A percentile compares a stretch with the other conserved stretches of the same genome.
phyloP scores from a whole-genome alignment of 2,797 vertebrate species.

The Tauraco hartlaubi region DNA sequence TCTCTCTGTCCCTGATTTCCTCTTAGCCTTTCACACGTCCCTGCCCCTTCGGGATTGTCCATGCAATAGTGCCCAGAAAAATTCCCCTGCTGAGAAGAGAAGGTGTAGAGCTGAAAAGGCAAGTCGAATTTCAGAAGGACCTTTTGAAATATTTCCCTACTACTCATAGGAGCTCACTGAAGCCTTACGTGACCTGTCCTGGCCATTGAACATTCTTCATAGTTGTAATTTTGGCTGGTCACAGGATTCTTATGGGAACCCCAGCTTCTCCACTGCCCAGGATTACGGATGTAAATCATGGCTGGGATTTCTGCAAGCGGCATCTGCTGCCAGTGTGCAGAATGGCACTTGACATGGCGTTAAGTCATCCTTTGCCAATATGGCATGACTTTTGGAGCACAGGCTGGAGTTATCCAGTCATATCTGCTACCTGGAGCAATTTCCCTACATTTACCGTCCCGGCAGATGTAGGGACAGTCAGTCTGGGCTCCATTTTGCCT shows the following conservation, averaged over 20 bases:
- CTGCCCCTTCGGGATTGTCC: neutral
- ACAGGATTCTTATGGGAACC: neutral
- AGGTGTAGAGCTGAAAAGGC: neutral
- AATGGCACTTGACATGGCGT: neutral
- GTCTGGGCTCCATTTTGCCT: neutral
- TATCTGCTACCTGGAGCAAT: neutral
- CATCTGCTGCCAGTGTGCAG: neutral
- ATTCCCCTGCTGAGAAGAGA: neutral
- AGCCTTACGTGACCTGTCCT: neutral
- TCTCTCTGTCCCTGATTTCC: neutral
- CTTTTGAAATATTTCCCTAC: neutral
- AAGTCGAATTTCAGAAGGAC: neutral
- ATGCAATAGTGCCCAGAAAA: neutral
- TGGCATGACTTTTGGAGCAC: neutral
- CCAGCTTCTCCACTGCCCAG: neutral
- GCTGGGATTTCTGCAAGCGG: neutral
- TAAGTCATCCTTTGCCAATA: neutral
- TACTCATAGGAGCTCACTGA: fast-evolving
- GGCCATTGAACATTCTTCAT: neutral
- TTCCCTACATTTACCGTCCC: neutral
- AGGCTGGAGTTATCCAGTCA: neutral
- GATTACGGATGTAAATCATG: fast-evolving
- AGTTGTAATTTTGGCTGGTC: neutral
- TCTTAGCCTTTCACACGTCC: neutral
- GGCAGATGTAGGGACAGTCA: neutral